Base-by-base conservation (phyloP, 2,888 invertebrate species). In the Tinea semifulvella region DNA sequence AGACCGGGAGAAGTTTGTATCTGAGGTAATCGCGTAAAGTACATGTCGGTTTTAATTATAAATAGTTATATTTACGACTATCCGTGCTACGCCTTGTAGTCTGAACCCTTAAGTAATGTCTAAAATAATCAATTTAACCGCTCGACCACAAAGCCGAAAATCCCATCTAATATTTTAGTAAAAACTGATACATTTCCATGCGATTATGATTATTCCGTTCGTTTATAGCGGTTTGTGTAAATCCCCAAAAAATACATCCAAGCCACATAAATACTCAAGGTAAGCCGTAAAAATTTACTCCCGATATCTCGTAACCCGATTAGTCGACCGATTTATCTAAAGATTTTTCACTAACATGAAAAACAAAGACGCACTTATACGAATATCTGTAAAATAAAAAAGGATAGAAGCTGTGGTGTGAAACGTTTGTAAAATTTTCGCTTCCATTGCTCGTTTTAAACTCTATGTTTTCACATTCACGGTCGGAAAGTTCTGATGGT, bases 251-350 rank as follows among this genome's bases (percentile, higher is more conserved):
- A 13, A n/a, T n/a, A n/a, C 14, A 31, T 13, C 31, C 14, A 31
- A 14, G 14, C 11, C 31, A 31, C 31, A 31, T 31, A 31, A 31
- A 31, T 31, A 31, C 13, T 14, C n/a, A 14, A 2, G 13, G 11
- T 31, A n/a, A 31, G 13, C 14, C 31, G 31, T 31, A 31, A 31
- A 31, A 31, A 13, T 31, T 13, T 11, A 31, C 31, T 31, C 13
- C 31, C 13, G 7, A 31, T 31, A 7, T 13, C n/a, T 31, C n/a
- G n/a, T 4, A 31, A 7, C n/a, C 13, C 31, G 31, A 31, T 31
- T 4, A n/a, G 31, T 31, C 13, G 31, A 2, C 3, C 31, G 31
- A 31, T 31, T 31, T 13, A n/a, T 31, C 13, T 6, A 11, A 11
- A 2, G 31, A 31, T 31, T 31, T 13, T 7, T 31, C 13, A 31